Evolutionary conservation across 2,888 invertebrate species (phyloP).

Genomic region (Scaptomyza flava): DNA sequence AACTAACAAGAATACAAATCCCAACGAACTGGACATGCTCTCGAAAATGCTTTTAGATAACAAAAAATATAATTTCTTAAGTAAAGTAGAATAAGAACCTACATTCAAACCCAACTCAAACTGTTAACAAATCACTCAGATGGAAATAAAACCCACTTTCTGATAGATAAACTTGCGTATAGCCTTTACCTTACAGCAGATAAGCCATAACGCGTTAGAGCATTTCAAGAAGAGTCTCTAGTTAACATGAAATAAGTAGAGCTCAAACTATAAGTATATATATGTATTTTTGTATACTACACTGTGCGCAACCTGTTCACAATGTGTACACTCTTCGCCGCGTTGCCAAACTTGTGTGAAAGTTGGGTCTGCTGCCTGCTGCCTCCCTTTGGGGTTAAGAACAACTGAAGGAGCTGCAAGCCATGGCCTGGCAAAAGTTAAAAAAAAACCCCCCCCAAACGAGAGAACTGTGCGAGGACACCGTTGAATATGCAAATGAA

Average conservation of each 20-base stretch:
- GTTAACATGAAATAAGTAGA: slow-evolving; percentile 22
- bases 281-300: not conserved
- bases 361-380: slow-evolving; percentile 20
- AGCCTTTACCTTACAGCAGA: not conserved
- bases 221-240: slow-evolving; percentile 11
- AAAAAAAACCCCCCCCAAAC: slow-evolving; percentile 51
- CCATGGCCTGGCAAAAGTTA: slow-evolving; percentile 68
- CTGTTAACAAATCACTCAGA: not conserved
- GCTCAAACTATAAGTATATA: slow-evolving; percentile 1
- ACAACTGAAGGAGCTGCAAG: slow-evolving; percentile 50
- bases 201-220: slow-evolving; percentile 1
- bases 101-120: not conserved
- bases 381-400: slow-evolving; percentile 19
- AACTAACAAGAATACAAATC: slow-evolving; percentile 6
- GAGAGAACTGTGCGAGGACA: slow-evolving; percentile 54
- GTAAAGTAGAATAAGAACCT: not conserved
- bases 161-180: not conserved
- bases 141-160: not conserved
- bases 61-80: not conserved
- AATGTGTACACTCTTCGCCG: slow-evolving; percentile 26
- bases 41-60: not conserved
- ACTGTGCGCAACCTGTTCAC: slow-evolving; percentile 33
- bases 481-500: slow-evolving; percentile 74
- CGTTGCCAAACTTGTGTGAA: slow-evolving; percentile 32
- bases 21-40: slow-evolving; percentile 24